These are phyloP conservation scores for Syngnathus scovelli DNA, from an alignment of 2,113 vertebrate species.

Conservation along the genomic window DNA sequence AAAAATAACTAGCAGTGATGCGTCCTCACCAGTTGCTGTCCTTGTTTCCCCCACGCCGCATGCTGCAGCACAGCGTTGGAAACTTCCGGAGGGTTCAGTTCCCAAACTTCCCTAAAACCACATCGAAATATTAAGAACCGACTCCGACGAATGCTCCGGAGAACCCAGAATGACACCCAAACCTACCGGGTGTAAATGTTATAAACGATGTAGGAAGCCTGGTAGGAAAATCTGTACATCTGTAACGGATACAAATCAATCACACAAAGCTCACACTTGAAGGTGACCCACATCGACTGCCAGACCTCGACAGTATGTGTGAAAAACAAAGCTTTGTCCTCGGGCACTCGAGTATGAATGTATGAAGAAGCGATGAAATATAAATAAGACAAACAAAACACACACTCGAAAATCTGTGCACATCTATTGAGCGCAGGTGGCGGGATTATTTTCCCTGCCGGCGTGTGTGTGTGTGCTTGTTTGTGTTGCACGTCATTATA, in stretches of 20 bases:
- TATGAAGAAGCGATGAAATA: background rate
- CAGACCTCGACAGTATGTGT: conserved; percentile 3
- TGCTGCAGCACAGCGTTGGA: conserved; percentile 88
- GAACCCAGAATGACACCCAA: background rate
- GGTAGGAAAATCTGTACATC: conserved; percentile 89
- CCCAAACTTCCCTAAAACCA: conserved; percentile 86
- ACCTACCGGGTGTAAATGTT: conserved; percentile 85
- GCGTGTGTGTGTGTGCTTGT: background rate
- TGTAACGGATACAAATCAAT: conserved; percentile 52
- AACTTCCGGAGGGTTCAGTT: conserved; percentile 94
- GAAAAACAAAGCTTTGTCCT: background rate
- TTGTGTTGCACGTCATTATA: background rate
- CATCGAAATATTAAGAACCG: conserved; percentile 10
- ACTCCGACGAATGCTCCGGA: too few species aligned
- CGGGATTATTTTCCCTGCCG: conserved; percentile 6
- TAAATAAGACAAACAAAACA: background rate
- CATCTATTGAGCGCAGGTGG: conserved; percentile 26
- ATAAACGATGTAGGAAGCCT: conserved; percentile 89
- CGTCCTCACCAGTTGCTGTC: conserved; percentile 85
- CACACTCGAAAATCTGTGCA: conserved; percentile 10
- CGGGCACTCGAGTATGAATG: background rate
- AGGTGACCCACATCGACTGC: background rate
- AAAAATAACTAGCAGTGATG: conserved; percentile 4
- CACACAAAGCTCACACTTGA: background rate
- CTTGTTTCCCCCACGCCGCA: conserved; percentile 86